Evolutionary conservation across 2,888 invertebrate species (phyloP).

Genomic region (Andrena bucephala): DNA sequence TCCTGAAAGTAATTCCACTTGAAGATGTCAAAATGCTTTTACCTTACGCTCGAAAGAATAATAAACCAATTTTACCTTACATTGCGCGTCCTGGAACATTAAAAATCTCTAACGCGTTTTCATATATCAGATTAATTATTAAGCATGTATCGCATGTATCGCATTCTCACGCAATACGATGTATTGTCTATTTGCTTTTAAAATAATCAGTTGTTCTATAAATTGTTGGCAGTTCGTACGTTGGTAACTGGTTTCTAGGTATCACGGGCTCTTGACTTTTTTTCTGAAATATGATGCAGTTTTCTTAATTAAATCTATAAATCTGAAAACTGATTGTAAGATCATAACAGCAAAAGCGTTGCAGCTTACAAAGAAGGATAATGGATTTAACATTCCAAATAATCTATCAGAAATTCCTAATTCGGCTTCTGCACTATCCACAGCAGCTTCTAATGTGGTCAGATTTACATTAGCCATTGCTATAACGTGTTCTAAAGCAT

Average conservation of each 20-base stretch:
- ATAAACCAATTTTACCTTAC: slow-evolving; percentile 1
- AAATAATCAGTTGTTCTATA: slow-evolving; percentile 80
- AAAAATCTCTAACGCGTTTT: neutral
- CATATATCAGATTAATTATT: slow-evolving; percentile 14
- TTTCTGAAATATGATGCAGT: slow-evolving; percentile 75
- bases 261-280: slow-evolving; percentile 74
- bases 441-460: slow-evolving; percentile 80
- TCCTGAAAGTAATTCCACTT: slow-evolving; percentile 19
- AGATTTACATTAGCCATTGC: slow-evolving; percentile 80
- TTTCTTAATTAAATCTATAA: neutral
- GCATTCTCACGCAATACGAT: neutral
- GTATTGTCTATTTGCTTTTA: slow-evolving; percentile 59
- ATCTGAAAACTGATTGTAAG: neutral
- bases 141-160: slow-evolving; percentile 13
- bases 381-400: slow-evolving; percentile 83
- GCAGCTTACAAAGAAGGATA: slow-evolving; percentile 82
- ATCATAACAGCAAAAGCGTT: neutral
- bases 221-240: slow-evolving; percentile 76
- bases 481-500: slow-evolving; percentile 82
- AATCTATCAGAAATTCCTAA: slow-evolving; percentile 80
- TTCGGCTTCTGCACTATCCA: slow-evolving; percentile 82
- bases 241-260: slow-evolving; percentile 58
- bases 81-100: neutral
- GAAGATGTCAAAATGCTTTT: neutral
- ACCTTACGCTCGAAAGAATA: neutral